Evolutionary conservation across 2,113 vertebrate species (phyloP), one percentile per base, ranked within the genome.

Genomic region (Delphinus delphis): DNA sequence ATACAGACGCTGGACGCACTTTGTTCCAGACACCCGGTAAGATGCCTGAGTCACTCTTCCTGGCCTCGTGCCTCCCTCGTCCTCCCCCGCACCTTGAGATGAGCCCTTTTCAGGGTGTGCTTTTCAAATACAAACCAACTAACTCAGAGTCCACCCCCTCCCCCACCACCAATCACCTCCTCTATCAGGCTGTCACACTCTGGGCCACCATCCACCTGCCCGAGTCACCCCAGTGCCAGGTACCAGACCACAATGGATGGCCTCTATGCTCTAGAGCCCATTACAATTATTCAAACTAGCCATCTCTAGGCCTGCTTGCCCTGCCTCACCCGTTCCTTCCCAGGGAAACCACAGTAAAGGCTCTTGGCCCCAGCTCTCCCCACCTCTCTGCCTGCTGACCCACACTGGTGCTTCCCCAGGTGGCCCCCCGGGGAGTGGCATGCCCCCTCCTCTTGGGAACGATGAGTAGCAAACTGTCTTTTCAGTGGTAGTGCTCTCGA

Each of bases 361-460:
- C 7, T 60, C 15, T 18, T 6, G 11, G 38, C 67, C 20, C 47
- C 5, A 77, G 47, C 3, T 65, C 14, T 80, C 44, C 21, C 4
- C 5, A 23, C 21, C 17, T 31, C 33, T 65, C 44, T 28, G 53
- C 7, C 50, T 76, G 6, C 2, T 20, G 41, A 85, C 26, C 5
- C 38, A 7, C 6, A 7, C 62, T 36, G 41, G 23, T 26, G 11
- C 55, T 50, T 65, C 21, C n/a, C 9, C 5, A 2, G 0, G 28
- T 31, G 21, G n/a, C 4, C 1, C 0, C 25, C 7, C 1, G 17
- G 1, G 10, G 2, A 44, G 23, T 44, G 26, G 7, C 28, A 17
- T 8, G 33, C 12, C 4, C 2, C 20, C 5, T 38, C 33, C 18
- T 63, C 31, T 70, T 63, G 58, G 62, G 44, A 58, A 88, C 47